Conservation (phyloP, 2,797 vertebrate genomes). For the Gobionotothen gibberifrons region DNA sequence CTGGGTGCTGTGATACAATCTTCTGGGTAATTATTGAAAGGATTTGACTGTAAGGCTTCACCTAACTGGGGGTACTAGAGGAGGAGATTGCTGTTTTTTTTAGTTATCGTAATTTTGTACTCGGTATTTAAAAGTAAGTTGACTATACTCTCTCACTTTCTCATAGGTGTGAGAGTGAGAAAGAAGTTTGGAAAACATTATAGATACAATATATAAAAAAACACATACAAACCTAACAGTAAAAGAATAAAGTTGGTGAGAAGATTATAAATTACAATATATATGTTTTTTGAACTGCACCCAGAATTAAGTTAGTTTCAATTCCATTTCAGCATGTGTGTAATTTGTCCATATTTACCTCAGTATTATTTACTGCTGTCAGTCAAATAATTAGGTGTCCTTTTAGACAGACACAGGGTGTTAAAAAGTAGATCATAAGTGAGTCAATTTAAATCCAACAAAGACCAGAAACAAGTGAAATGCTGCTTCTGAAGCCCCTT, state of each 20-base stretch:
- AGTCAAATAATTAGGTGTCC: too few species aligned
- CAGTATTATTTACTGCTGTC: too few species aligned
- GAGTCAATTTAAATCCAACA: too few species aligned
- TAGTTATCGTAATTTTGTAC: neutral
- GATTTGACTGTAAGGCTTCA: conserved; percentile 15
- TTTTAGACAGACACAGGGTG: too few species aligned
- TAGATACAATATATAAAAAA: neutral
- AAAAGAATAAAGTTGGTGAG: neutral
- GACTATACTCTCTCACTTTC: neutral
- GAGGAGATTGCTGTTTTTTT: conserved; percentile 2
- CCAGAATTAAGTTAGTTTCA: neutral
- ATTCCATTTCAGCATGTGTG: too few species aligned
- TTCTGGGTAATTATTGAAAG: conserved; percentile 21
- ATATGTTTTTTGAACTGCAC: too few species aligned
- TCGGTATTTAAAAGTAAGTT: conserved; percentile 3
- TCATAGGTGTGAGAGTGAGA: neutral
- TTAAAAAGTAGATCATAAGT: too few species aligned
- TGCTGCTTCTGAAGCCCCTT: too few species aligned
- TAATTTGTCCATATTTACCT: too few species aligned
- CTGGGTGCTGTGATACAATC: conserved; percentile 7
- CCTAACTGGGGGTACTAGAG: neutral
- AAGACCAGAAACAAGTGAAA: too few species aligned
- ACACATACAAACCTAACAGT: neutral
- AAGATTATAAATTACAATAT: neutral
- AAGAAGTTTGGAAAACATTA: neutral